A percentile compares a stretch with the other conserved stretches of the same genome.
These are phyloP conservation scores for Rutilus rutilus DNA, from an alignment of 2,113 vertebrate genomes.

Conservation along the genomic window DNA sequence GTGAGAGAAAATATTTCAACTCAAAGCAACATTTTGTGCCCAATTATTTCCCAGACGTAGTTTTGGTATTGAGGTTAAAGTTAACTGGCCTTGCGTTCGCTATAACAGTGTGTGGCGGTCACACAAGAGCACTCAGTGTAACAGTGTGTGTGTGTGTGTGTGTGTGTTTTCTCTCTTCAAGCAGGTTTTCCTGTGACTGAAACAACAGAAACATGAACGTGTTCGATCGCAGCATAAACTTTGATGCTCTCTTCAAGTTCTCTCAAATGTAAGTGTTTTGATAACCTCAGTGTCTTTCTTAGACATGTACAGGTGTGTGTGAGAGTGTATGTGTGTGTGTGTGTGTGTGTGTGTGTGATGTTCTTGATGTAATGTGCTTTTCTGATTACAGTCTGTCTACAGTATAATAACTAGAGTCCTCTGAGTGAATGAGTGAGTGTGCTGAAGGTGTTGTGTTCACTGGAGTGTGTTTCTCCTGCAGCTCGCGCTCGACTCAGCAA, in stretches of 20 bases:
- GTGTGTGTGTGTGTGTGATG: not conserved
- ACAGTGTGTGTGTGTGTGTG: not conserved
- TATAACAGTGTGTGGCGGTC: too few species aligned
- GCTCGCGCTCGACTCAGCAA: conserved; percentile 91
- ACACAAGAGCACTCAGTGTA: too few species aligned
- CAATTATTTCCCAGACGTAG: too few species aligned
- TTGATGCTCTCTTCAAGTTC: conserved; percentile 90
- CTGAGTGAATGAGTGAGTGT: not conserved
- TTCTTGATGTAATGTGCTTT: not conserved
- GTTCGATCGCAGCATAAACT: conserved; percentile 91
- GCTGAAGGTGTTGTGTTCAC: not conserved
- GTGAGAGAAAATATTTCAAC: too few species aligned
- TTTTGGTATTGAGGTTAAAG: too few species aligned
- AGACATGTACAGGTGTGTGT: not conserved
- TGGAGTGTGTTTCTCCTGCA: conserved; percentile 57
- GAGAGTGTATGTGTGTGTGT: not conserved
- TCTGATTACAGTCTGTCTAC: not conserved
- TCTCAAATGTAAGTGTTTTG: conserved; percentile 88
- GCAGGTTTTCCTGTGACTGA: not conserved
- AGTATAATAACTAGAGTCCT: not conserved
- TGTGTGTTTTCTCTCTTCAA: not conserved
- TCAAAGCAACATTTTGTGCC: too few species aligned
- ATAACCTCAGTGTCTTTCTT: not conserved
- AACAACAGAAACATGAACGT: conserved; percentile 83
- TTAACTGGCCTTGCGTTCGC: too few species aligned